A percentile compares a stretch with the other conserved stretches of the same genome.
phyloP scores from a whole-genome alignment of 2,888 invertebrate genomes.

The Erpobdella octoculata region DNA sequence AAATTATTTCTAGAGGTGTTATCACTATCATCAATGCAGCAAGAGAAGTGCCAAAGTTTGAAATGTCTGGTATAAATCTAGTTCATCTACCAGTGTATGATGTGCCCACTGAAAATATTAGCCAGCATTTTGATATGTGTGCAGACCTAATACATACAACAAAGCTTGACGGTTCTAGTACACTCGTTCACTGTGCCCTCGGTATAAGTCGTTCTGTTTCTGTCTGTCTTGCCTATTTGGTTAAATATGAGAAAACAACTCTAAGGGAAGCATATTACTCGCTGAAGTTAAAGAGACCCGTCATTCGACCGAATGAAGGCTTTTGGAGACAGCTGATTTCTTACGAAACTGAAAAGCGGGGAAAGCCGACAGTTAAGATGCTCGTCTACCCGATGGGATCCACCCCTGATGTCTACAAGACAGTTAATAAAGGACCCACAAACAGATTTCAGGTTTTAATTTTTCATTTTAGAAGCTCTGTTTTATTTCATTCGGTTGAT shows the following conservation, averaged over 20 bases:
- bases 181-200: conserved; percentile 30
- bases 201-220: conserved; percentile 31
- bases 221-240: conserved; percentile 31
- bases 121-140: conserved; percentile 21
- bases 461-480: no score
- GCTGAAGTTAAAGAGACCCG: conserved; percentile 17
- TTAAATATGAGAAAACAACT: conserved; percentile 25
- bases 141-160: conserved; percentile 24
- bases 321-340: conserved; percentile 32
- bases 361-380: conserved; percentile 28
- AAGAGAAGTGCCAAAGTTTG: conserved; percentile 9
- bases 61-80: conserved; percentile 16
- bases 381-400: conserved; percentile 24
- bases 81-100: conserved; percentile 22
- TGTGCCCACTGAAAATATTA: conserved; percentile 21
- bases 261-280: conserved; percentile 25
- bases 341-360: conserved; percentile 21
- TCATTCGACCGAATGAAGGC: conserved; percentile 30
- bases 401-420: conserved; percentile 27
- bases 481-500: no score
- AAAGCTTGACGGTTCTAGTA: conserved; percentile 12
- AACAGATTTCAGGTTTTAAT: not conserved
- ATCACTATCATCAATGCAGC: conserved; percentile 20
- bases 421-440: not conserved
- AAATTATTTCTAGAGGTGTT: conserved; percentile 13